Conservation (phyloP, 2,113 vertebrate species). For the Cygnus atratus region DNA sequence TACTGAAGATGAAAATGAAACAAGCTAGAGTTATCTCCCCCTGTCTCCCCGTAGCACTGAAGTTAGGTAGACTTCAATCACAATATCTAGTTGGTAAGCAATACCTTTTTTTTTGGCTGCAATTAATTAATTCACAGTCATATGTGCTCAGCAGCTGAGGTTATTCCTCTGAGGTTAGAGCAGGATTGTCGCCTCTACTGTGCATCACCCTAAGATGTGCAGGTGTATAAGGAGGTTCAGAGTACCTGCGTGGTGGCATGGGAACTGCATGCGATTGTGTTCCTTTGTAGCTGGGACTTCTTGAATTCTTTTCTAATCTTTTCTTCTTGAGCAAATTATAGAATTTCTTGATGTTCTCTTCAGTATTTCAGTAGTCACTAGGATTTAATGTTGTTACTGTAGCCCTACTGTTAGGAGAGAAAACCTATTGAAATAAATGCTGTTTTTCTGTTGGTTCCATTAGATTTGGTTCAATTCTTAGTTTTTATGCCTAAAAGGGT, state of each 20-base stretch:
- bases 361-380: neutral
- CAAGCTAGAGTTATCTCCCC: neutral
- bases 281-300: neutral
- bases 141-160: neutral
- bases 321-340: neutral
- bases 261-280: neutral
- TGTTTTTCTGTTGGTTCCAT: neutral
- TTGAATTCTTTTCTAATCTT: neutral
- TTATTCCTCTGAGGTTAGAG: neutral
- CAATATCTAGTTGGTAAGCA: neutral
- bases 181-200: neutral
- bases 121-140: neutral
- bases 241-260: neutral
- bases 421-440: neutral
- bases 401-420: neutral
- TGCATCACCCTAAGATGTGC: neutral
- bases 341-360: neutral
- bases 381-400: neutral
- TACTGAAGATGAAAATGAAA: neutral
- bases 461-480: neutral
- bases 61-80: neutral
- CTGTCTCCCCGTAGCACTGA: neutral
- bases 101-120: neutral
- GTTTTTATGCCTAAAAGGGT: neutral
- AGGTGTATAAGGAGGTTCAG: neutral